Evolutionary conservation across 1,140 invertebrate genomes (phyloP).

Genomic region (Zaprionus tsacasi): DNA sequence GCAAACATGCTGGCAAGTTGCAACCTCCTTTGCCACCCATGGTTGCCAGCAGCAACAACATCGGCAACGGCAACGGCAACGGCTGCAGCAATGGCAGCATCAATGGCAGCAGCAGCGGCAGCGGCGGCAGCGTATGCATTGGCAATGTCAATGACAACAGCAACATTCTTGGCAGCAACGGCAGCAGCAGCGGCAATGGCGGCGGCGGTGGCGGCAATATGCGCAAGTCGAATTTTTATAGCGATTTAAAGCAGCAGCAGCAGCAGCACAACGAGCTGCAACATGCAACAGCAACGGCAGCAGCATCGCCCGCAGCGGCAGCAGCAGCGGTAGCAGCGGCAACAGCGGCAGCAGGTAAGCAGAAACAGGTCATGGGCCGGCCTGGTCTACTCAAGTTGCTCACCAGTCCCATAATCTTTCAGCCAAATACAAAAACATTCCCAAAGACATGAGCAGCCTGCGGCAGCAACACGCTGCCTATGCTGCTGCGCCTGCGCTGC

Average conservation of each 20-base stretch:
- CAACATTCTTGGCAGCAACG: not conserved
- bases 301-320: slow-evolving; percentile 37
- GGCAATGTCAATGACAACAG: not conserved
- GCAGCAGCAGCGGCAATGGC: not conserved
- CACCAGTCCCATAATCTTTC: slow-evolving; percentile 83
- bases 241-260: slow-evolving; percentile 43
- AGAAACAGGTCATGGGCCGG: slow-evolving; percentile 71
- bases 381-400: slow-evolving; percentile 80
- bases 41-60: slow-evolving; percentile 8
- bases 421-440: slow-evolving; percentile 84
- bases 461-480: slow-evolving; percentile 53
- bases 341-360: slow-evolving; percentile 57
- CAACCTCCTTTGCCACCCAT: slow-evolving; percentile 41
- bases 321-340: slow-evolving; percentile 24
- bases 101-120: slow-evolving; percentile 4
- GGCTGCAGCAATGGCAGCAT: slow-evolving; percentile 2
- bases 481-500: slow-evolving; percentile 44
- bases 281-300: slow-evolving; percentile 36
- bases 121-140: not conserved
- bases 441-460: slow-evolving; percentile 82
- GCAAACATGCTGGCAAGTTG: slow-evolving; percentile 37
- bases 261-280: slow-evolving; percentile 28
- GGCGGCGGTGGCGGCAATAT: slow-evolving; percentile 45
- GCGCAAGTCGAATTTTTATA: slow-evolving; percentile 69
- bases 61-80: not conserved